Percentiles rank a stretch among this genome's conserved stretches.
These are phyloP conservation scores for Morelia viridis DNA, from an alignment of 2,797 vertebrate genomes.

Conservation along the genomic window DNA sequence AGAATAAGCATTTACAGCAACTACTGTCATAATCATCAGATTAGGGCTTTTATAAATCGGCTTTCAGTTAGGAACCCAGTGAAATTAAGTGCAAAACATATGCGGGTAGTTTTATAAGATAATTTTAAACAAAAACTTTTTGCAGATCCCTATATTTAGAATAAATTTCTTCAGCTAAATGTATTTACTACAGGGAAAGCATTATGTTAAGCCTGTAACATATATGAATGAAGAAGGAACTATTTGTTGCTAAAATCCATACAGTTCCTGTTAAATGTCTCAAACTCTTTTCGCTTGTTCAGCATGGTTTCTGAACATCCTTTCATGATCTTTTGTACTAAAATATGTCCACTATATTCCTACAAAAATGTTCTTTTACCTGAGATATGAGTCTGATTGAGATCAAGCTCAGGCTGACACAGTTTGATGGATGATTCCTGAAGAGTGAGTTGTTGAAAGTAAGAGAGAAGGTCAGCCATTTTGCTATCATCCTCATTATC, in stretches of 20 bases:
- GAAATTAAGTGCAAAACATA: constrained; percentile 8
- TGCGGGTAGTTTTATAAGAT: background rate
- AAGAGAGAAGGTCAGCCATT: constrained; percentile 88
- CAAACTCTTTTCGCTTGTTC: background rate
- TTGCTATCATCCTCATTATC: constrained; percentile 81
- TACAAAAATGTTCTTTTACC: constrained; percentile 69
- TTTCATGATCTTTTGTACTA: background rate
- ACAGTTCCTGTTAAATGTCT: background rate
- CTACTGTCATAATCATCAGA: background rate
- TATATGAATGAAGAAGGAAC: background rate
- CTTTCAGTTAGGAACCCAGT: background rate
- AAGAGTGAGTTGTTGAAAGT: constrained; percentile 90
- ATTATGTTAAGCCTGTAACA: background rate
- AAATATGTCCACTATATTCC: background rate
- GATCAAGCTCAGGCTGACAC: constrained; percentile 86
- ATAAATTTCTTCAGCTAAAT: background rate
- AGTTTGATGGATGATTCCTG: constrained; percentile 87
- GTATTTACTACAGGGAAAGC: background rate
- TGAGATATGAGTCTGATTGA: constrained; percentile 90
- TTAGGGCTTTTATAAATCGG: background rate
- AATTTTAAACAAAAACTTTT: background rate
- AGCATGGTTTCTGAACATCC: background rate
- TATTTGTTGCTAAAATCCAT: background rate
- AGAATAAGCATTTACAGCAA: background rate
- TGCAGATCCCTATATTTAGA: background rate